phyloP scores from a whole-genome alignment of 1,140 invertebrate species.

The Metopolophium dirhodum region DNA sequence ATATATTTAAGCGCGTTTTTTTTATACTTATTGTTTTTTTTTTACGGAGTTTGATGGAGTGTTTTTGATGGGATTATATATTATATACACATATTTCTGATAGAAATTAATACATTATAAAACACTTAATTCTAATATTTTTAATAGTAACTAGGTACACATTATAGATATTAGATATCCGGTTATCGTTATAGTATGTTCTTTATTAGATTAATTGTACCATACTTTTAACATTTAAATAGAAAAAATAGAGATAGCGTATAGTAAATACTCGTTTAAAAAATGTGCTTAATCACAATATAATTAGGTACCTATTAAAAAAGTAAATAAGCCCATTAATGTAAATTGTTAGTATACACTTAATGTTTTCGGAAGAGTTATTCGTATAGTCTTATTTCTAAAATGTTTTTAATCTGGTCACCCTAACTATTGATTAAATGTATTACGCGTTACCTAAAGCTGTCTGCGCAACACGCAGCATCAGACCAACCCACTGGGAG shows the following conservation, averaged over 20 bases:
- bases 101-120: not conserved
- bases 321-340: not conserved
- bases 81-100: not conserved
- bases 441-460: slow-evolving; percentile 15
- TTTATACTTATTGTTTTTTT: no score
- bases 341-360: not conserved
- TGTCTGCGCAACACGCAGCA: slow-evolving; percentile 43
- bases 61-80: not conserved
- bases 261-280: not conserved
- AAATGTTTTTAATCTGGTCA: slow-evolving; percentile 28
- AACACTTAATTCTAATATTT: not conserved
- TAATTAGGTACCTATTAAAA: not conserved
- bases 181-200: not conserved
- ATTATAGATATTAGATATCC: not conserved
- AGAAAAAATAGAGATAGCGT: not conserved
- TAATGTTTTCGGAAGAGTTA: not conserved
- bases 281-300: not conserved
- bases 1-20: no score
- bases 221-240: not conserved
- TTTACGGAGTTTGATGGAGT: no score
- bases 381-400: not conserved
- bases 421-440: slow-evolving; percentile 40
- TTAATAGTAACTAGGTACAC: not conserved
- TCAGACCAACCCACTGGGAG: slow-evolving; percentile 20
- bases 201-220: not conserved